Evolutionary conservation across 2,888 invertebrate genomes (phyloP).

Genomic region (Eulithis prunata): DNA sequence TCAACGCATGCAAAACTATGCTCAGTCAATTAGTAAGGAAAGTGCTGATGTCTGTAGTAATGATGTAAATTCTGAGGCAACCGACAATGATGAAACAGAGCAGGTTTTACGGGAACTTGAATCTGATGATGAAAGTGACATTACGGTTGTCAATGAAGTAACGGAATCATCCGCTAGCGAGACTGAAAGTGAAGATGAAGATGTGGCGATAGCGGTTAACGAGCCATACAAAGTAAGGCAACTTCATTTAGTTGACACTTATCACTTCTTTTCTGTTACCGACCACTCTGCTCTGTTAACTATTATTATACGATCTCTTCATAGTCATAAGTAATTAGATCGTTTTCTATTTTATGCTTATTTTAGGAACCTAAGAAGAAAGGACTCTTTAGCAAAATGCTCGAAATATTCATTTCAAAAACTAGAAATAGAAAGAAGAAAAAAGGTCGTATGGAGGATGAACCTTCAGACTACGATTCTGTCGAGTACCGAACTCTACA

Average conservation of each 20-base stretch:
- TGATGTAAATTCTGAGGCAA: constrained; percentile 9
- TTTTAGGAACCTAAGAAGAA: constrained; percentile 47
- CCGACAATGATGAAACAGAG: constrained; percentile 25
- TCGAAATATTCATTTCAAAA: constrained; percentile 60
- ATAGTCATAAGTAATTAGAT: no score
- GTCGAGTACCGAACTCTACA: constrained; percentile 66
- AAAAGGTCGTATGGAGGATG: constrained; percentile 23
- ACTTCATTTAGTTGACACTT: background rate
- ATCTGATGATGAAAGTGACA: constrained; percentile 28
- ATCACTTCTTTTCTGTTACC: background rate
- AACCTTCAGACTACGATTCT: constrained; percentile 53
- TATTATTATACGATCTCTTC: no score
- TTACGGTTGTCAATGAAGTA: constrained; percentile 29
- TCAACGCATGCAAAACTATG: constrained; percentile 24
- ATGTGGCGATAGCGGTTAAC: constrained; percentile 25
- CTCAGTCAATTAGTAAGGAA: background rate
- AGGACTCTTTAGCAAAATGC: constrained; percentile 63
- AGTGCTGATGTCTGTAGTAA: constrained; percentile 3
- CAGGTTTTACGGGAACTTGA: constrained; percentile 19
- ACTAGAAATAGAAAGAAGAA: constrained; percentile 39
- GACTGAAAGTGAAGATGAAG: constrained; percentile 40
- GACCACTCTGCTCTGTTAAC: no score
- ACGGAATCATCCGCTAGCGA: constrained; percentile 45
- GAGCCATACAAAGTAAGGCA: constrained; percentile 40
- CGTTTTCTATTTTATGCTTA: no score